These are phyloP conservation scores for Camponotus vicinus DNA, from an alignment of 1,140 invertebrate genomes.

Conservation along the genomic window DNA sequence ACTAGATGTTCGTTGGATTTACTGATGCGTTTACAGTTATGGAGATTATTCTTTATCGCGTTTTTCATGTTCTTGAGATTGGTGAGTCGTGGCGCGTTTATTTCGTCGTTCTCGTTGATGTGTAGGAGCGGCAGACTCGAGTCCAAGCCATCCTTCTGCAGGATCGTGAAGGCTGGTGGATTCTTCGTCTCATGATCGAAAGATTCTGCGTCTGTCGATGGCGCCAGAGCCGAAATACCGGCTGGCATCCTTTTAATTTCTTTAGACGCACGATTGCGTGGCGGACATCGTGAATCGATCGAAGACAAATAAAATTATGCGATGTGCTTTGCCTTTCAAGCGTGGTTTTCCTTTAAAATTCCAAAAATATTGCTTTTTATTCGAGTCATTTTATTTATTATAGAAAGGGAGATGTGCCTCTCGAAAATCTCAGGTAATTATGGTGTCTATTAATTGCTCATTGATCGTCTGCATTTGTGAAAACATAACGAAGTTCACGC, in stretches of 20 bases:
- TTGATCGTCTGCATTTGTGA: constrained; percentile 16
- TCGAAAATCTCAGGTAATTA: constrained; percentile 32
- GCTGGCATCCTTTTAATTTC: constrained; percentile 74
- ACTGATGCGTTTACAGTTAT: constrained; percentile 76
- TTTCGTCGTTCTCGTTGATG: constrained; percentile 69
- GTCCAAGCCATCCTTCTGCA: constrained; percentile 81
- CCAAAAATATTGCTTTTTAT: constrained; percentile 1
- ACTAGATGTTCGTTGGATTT: constrained; percentile 82
- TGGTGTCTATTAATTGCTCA: constrained; percentile 12
- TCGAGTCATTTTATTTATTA: neutral
- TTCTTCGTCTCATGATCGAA: constrained; percentile 73
- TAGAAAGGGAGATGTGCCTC: neutral
- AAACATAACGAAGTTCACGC: neutral
- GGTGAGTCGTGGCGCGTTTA: constrained; percentile 62
- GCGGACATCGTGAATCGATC: constrained; percentile 36
- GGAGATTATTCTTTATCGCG: constrained; percentile 66
- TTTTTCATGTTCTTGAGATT: constrained; percentile 74
- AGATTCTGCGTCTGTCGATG: constrained; percentile 68
- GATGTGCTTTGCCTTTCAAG: constrained; percentile 15
- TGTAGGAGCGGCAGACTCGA: constrained; percentile 80
- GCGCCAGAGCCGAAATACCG: constrained; percentile 76
- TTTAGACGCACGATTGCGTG: constrained; percentile 29
- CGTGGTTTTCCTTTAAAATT: constrained; percentile 38
- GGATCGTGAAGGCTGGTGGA: constrained; percentile 80
- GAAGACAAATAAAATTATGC: neutral